Base-by-base conservation (phyloP, 2,797 vertebrate genomes). In the Myotis myotis region DNA sequence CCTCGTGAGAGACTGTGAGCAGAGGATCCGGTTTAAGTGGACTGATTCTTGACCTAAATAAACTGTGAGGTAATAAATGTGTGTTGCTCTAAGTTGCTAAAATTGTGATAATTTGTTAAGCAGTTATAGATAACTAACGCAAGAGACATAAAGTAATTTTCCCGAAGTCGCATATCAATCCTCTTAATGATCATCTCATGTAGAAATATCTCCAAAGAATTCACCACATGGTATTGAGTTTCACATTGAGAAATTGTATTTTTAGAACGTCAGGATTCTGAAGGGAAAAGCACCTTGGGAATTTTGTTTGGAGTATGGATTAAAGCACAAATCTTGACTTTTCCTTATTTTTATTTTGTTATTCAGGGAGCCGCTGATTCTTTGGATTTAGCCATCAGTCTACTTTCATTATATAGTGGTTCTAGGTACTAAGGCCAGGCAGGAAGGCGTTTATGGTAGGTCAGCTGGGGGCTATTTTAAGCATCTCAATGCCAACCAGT, bases 381-480 rank as follows among this genome's bases (percentile, higher is more conserved):
- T 82, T 71, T 80, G 23, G 44, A 17, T 33, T 83, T 91, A 53
- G 57, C 6, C 7, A 10, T 74, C 28, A 44, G 60, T 79, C 51
- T 92, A 20, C 72, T 94, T 94, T 84, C 75, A 75, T 84, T 95
- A 64, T 30, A 47, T n/a, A 78, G 33, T 62, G 30, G 93, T 93
- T 97, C 62, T 76, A 57, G 53, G n/a, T 92, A 76, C 15, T 41
- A 51, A 94, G 49, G 16, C 49, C 64, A 88, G 78, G 38, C 10
- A 76, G 66, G 55, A 60, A 91, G 68, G 76, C 41, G 49, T 60
- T 87, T 53, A 49, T 64, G 28, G 57, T 60, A 41, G 23, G 33
- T 66, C 76, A 94, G 30, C 16, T 87, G 75, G 78, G 49, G 55
- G 71, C 51, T 20, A 79, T 86, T 62, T 93, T 60, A 57, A 94